A percentile compares a stretch with the other conserved stretches of the same genome.
Conservation (phyloP, 2,797 vertebrate species). For the Monodelphis domestica region DNA sequence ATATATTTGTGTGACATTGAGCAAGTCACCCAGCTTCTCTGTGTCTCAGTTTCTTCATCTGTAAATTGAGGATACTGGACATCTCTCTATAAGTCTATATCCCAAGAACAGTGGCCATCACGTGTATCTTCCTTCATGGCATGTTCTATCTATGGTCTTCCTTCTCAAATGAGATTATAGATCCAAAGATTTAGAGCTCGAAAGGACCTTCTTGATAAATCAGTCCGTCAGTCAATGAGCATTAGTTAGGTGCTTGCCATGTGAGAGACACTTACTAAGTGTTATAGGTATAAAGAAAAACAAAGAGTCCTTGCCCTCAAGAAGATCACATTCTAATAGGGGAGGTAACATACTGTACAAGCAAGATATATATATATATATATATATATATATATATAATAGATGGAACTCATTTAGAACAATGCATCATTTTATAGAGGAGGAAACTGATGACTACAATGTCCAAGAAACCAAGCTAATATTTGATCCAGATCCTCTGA, state of each 20-base stretch:
- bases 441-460: neutral
- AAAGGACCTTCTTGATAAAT: neutral
- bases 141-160: neutral
- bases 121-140: neutral
- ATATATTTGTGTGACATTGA: neutral
- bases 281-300: neutral
- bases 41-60: neutral
- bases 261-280: neutral
- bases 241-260: neutral
- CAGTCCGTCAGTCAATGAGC: neutral
- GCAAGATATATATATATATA: neutral
- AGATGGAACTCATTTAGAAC: neutral
- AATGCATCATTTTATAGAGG: neutral
- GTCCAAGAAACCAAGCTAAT: neutral
- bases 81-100: neutral
- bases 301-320: neutral
- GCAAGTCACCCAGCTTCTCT: neutral
- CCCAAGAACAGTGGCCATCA: no score
- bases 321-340: neutral
- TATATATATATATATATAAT: neutral
- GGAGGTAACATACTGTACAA: neutral
- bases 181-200: neutral
- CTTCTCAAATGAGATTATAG: constrained; percentile 21
- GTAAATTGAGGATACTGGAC: neutral
- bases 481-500: neutral